Evolutionary conservation across 2,797 vertebrate genomes (phyloP).

Genomic region (Pyrrhura leucotis): DNA sequence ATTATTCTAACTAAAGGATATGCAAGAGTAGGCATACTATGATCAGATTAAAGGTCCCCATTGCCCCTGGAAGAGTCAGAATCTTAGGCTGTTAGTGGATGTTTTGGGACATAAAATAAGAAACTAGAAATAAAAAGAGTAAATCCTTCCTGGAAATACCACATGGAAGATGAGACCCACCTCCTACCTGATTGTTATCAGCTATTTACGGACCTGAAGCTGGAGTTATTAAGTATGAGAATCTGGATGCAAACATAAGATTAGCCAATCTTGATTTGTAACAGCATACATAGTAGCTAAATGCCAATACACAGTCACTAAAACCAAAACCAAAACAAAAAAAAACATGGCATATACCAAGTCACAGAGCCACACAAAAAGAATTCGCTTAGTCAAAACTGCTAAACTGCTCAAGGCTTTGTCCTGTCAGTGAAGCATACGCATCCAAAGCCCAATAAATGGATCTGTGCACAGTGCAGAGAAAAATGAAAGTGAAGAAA

Average conservation of each 20-base stretch:
- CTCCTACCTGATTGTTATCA: not conserved
- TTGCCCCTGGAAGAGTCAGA: not conserved
- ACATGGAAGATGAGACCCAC: not conserved
- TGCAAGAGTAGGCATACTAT: not conserved
- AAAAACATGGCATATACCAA: not conserved
- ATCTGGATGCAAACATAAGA: not conserved
- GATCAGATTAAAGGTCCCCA: not conserved
- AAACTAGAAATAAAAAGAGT: not conserved
- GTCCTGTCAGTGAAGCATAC: not conserved
- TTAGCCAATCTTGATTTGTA: not conserved
- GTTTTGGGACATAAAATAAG: not conserved
- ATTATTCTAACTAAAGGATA: not conserved
- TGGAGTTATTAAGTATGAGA: not conserved
- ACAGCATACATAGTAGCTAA: not conserved
- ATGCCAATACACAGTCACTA: not conserved
- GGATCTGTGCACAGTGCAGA: not conserved
- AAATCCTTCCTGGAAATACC: not conserved
- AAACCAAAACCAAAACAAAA: not conserved
- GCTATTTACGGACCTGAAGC: not conserved
- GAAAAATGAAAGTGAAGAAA: not conserved
- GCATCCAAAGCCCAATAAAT: not conserved
- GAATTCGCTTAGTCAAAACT: not conserved
- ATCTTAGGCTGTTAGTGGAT: not conserved
- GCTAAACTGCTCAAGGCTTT: not conserved
- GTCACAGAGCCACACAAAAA: not conserved